A percentile compares a stretch with the other conserved stretches of the same genome.
These are phyloP conservation scores for Grapholita molesta DNA, from an alignment of 1,140 invertebrate genomes.

Conservation along the genomic window DNA sequence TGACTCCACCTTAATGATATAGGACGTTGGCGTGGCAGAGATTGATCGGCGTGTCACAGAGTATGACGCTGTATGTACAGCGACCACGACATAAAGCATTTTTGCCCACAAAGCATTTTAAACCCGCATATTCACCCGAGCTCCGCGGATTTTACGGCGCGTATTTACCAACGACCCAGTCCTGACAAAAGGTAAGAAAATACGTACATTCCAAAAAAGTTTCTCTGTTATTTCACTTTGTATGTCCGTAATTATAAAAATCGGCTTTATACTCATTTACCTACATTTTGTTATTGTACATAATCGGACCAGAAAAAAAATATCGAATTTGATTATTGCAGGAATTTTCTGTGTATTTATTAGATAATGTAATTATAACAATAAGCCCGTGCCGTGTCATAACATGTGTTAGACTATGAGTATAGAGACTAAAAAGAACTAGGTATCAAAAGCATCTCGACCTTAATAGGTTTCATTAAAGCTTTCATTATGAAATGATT, in stretches of 20 bases:
- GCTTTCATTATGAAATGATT: neutral
- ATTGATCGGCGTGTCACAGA: constrained; percentile 9
- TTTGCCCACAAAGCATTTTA: neutral
- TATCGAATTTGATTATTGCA: too few species aligned
- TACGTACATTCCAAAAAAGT: neutral
- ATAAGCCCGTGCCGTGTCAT: too few species aligned
- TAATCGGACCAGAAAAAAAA: too few species aligned
- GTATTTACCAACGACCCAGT: neutral
- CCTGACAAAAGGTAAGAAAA: neutral
- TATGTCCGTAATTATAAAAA: neutral
- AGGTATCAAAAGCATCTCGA: too few species aligned
- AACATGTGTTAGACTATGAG: too few species aligned
- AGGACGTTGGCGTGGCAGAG: neutral
- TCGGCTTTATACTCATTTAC: neutral
- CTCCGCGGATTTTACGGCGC: neutral
- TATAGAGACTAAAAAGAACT: too few species aligned
- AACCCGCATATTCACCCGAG: neutral
- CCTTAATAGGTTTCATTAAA: too few species aligned
- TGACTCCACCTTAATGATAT: neutral
- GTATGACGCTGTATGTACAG: neutral
- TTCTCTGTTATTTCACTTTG: neutral
- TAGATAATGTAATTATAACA: too few species aligned
- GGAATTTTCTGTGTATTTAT: too few species aligned
- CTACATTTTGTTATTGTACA: neutral
- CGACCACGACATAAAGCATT: neutral